Conservation (phyloP, 2,888 invertebrate species). For the Dryadula phaetusa region DNA sequence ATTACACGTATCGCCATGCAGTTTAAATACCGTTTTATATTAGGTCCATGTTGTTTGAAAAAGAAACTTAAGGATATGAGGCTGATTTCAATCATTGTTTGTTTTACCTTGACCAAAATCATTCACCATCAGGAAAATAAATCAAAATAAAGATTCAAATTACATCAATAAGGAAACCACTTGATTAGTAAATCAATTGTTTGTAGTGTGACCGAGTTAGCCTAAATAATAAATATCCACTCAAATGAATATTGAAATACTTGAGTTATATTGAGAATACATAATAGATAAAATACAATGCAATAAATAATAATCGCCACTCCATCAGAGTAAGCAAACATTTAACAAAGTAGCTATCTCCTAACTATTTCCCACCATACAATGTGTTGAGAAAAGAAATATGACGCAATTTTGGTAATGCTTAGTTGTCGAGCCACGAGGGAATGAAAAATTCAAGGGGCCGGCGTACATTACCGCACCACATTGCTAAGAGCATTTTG, state of each 20-base stretch:
- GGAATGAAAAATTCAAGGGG: constrained; percentile 84
- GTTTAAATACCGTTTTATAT: no score
- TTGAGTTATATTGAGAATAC: neutral
- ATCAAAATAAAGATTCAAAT: no score
- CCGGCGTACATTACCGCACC: constrained; percentile 76
- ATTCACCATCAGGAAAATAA: no score
- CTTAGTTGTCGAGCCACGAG: constrained; percentile 82
- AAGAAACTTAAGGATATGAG: no score
- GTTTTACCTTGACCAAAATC: no score
- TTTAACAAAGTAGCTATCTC: constrained; percentile 66
- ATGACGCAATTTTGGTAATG: constrained; percentile 84
- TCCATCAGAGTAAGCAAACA: constrained; percentile 52
- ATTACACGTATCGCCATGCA: no score
- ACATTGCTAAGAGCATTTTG: constrained; percentile 77
- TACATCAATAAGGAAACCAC: no score
- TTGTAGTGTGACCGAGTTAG: no score
- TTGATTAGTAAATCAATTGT: no score
- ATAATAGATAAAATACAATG: constrained; percentile 48
- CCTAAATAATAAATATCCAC: neutral
- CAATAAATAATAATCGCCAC: constrained; percentile 53
- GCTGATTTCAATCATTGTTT: no score
- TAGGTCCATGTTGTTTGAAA: no score
- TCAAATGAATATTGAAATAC: neutral
- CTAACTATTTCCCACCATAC: constrained; percentile 73
- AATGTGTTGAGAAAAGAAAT: constrained; percentile 79